Base-by-base conservation (phyloP, 1,140 invertebrate genomes). In the Ladona fulva region DNA sequence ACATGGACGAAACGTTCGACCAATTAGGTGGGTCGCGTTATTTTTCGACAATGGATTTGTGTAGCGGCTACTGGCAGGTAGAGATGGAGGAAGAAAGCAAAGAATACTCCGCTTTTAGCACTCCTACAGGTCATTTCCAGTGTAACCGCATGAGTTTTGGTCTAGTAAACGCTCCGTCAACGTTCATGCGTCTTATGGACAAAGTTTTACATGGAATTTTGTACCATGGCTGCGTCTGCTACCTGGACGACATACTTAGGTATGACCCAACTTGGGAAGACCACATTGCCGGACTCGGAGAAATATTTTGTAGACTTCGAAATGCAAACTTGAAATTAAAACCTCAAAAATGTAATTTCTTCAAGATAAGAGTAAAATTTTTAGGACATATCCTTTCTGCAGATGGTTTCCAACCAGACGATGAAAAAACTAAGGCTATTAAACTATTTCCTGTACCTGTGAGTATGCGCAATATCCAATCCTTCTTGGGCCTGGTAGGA, bases 91-190 rank as follows among this genome's bases (percentile, higher is more conserved):
- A 76, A 37, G 29, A 80, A 0, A 80, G 81, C 76, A 81, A 24
- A 24, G 42, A 80, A 6, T 83, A 84, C 74, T 84, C 85, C 0
- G 83, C 81, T 5, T 84, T 84, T 77, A 78, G 75, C 24, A 81
- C 80, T 0, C 77, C 74, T 22, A 77, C 78, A 24, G 80, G 79
- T 8, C 74, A 76, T 22, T 84, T 76, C 74, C 78, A 84, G 25
- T 84, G 79, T 74, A 77, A 78, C 0, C 25, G 77, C 8, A 78
- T 82, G 74, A 81, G 82, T 1, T 83, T 83, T 78, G 83, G 83
- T 1, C 74, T 84, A 7, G 66, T 29, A n/a, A 83, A 79, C 52
- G 78, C 78, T 0, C 79, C 81, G 11, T 59, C 78, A 1, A 79
- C 75, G 0, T 83, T 83, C 76, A 74, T 81, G 22, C 24, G 44